Percentiles rank a stretch among this genome's conserved stretches.
phyloP scores from a whole-genome alignment of 1,140 invertebrate genomes.

The Drosophila sproati region DNA sequence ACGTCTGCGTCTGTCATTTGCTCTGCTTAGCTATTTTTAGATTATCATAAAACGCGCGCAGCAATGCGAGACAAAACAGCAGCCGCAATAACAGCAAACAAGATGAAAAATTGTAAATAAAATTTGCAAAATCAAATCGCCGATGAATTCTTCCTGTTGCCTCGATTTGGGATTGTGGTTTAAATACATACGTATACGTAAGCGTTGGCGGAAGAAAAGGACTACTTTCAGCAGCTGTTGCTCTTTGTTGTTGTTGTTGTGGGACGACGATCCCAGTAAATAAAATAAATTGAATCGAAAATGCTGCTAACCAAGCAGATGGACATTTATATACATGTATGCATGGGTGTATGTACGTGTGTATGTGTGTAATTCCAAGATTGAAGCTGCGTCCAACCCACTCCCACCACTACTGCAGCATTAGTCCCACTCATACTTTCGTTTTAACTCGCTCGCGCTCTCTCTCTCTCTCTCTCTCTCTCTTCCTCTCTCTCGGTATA shows the following conservation, averaged over 20 bases:
- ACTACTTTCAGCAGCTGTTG: slow-evolving; percentile 20
- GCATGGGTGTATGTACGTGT: not conserved
- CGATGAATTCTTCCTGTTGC: slow-evolving; percentile 34
- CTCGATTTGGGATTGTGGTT: not conserved
- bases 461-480: not conserved
- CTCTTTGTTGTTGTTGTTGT: not conserved
- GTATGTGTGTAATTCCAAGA: not conserved
- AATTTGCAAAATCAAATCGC: slow-evolving; percentile 32
- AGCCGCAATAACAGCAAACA: slow-evolving; percentile 25
- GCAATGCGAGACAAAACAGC: slow-evolving; percentile 55
- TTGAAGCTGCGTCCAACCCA: slow-evolving; percentile 16
- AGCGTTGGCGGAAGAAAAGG: slow-evolving; percentile 22
- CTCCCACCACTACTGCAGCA: not conserved
- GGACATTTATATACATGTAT: not conserved
- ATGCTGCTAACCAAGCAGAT: slow-evolving; percentile 7
- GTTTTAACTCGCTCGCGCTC: slow-evolving; percentile 45
- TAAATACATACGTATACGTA: not conserved
- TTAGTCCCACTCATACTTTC: slow-evolving; percentile 16
- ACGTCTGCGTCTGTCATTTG: slow-evolving; percentile 42
- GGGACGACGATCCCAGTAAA: slow-evolving; percentile 10
- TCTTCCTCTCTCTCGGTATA: slow-evolving; percentile 2
- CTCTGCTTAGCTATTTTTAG: slow-evolving; percentile 68
- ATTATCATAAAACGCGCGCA: slow-evolving; percentile 53
- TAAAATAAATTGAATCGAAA: slow-evolving; percentile 8
- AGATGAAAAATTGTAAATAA: slow-evolving; percentile 28